These are phyloP conservation scores for Acanthiza pusilla DNA, from an alignment of 2,797 vertebrate genomes.

Conservation along the genomic window DNA sequence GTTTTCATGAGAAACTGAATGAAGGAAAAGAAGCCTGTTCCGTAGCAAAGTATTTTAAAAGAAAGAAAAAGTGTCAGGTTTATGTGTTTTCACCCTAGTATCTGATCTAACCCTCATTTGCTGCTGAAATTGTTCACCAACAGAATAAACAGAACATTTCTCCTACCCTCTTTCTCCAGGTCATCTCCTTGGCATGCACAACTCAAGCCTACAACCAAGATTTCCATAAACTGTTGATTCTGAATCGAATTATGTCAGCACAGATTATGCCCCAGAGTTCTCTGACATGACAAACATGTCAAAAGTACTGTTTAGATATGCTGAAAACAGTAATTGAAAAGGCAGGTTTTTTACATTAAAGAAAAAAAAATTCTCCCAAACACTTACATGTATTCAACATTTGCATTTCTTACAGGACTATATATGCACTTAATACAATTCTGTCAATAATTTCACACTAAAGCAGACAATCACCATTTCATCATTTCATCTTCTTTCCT, in stretches of 20 bases:
- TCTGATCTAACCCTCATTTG: neutral
- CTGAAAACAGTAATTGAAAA: neutral
- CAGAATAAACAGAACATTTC: neutral
- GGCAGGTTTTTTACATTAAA: neutral
- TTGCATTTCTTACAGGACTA: neutral
- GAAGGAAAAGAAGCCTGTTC: neutral
- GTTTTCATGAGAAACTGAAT: neutral
- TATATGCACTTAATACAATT: neutral
- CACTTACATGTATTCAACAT: neutral
- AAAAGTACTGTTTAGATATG: neutral
- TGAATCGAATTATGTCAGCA: neutral
- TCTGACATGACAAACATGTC: neutral
- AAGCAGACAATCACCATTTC: neutral
- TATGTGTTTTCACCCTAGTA: neutral
- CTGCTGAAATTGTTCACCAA: neutral
- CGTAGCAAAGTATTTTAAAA: neutral
- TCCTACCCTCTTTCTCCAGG: neutral
- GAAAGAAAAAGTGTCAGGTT: neutral
- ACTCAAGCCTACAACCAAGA: neutral
- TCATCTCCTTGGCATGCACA: neutral
- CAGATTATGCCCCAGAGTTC: neutral
- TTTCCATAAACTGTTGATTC: neutral
- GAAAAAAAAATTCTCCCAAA: neutral
- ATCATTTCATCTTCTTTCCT: neutral
- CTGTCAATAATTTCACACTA: neutral